Percentiles rank a stretch among this genome's conserved stretches.
These are phyloP conservation scores for Myripristis jacobus DNA, from an alignment of 2,797 vertebrate genomes.

Conservation along the genomic window DNA sequence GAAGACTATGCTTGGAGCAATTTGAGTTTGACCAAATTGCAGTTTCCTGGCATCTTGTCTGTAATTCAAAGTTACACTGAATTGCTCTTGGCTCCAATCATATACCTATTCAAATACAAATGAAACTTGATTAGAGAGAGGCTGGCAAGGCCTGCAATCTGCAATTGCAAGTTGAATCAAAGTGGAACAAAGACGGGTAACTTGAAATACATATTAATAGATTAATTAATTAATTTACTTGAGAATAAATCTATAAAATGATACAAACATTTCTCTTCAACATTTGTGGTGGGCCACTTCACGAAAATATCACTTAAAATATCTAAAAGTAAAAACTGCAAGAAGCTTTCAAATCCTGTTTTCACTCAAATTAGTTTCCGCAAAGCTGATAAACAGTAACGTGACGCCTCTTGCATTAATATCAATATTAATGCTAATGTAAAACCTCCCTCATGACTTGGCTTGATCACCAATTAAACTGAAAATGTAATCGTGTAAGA, in stretches of 20 bases:
- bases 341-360: no score
- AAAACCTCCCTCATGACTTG: background rate
- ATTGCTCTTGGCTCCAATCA: constrained; percentile 6
- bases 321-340: no score
- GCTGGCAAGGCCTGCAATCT: background rate
- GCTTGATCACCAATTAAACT: background rate
- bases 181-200: constrained; percentile 14
- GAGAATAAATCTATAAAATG: background rate
- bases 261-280: background rate
- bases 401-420: no score
- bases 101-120: background rate
- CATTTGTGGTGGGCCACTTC: no score
- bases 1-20: background rate
- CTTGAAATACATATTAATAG: constrained; percentile 10
- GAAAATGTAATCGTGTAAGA: background rate
- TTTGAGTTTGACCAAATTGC: background rate
- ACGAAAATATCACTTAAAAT: no score
- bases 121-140: background rate
- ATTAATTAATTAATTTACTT: background rate
- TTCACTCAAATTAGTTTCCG: no score
- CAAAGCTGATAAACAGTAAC: background rate
- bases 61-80: background rate
- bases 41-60: background rate
- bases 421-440: accelerated
- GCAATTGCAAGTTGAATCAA: background rate